phyloP scores from a whole-genome alignment of 2,797 vertebrate species.

The Gymnocypris eckloni region DNA sequence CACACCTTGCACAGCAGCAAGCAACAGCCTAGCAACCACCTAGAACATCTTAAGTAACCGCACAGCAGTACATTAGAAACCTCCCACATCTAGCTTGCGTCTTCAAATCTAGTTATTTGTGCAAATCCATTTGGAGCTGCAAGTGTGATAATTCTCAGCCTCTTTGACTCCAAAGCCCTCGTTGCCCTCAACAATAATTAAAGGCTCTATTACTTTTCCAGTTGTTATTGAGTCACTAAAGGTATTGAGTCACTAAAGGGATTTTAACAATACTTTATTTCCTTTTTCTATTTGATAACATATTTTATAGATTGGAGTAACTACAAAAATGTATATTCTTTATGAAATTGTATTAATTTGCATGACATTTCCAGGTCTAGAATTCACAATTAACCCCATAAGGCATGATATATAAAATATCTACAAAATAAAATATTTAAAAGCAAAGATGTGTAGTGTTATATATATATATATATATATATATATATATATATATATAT shows the following conservation, averaged over 20 bases:
- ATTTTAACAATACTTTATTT: too few species aligned
- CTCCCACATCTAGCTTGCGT: conserved; percentile 1
- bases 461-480: too few species aligned
- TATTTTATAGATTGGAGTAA: neutral
- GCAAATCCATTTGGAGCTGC: neutral
- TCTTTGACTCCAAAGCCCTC: neutral
- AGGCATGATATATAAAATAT: too few species aligned
- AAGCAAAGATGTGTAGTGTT: too few species aligned
- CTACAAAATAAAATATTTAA: too few species aligned
- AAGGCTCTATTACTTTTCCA: neutral
- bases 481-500: too few species aligned
- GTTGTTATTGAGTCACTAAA: neutral
- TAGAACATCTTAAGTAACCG: neutral
- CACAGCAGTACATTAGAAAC: neutral
- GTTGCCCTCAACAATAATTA: neutral
- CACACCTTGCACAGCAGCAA: neutral
- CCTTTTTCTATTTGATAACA: too few species aligned
- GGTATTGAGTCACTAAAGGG: too few species aligned
- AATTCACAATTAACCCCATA: too few species aligned
- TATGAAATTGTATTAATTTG: neutral
- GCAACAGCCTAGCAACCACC: neutral
- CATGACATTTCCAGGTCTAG: too few species aligned
- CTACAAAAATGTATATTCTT: neutral
- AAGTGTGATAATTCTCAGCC: neutral
- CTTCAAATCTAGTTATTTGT: neutral